Percentiles rank a stretch among this genome's conserved stretches.
Conservation (phyloP, 2,797 vertebrate genomes). For the Holocentrus rufus region DNA sequence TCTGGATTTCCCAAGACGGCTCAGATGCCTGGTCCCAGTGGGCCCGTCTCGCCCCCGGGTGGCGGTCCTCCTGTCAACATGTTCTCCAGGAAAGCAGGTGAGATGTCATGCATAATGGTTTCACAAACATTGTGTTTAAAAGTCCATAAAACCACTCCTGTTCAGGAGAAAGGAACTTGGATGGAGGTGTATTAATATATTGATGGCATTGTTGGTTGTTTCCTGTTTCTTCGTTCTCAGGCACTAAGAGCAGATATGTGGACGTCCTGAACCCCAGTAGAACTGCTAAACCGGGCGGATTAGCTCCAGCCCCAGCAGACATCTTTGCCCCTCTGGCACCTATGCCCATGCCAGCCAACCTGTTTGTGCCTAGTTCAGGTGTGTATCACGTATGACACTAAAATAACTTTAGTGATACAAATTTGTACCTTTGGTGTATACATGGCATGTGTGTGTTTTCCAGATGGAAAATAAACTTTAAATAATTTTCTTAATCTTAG, state of each 20-base stretch:
- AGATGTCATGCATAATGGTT: constrained; percentile 28
- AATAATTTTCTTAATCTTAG: not conserved
- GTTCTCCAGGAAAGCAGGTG: constrained; percentile 97
- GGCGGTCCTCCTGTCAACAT: constrained; percentile 87
- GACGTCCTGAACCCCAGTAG: constrained; percentile 91
- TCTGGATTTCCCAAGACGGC: constrained; percentile 84
- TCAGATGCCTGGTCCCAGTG: constrained; percentile 70
- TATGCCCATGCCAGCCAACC: constrained; percentile 89
- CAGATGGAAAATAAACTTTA: not conserved
- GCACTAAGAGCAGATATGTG: constrained; percentile 90
- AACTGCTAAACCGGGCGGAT: constrained; percentile 73
- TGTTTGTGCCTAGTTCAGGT: constrained; percentile 86
- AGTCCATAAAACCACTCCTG: not conserved
- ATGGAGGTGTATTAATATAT: not conserved
- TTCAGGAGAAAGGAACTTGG: too few species aligned
- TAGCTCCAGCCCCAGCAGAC: constrained; percentile 83
- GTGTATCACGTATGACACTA: not conserved
- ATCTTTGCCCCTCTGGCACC: constrained; percentile 94
- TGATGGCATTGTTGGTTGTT: not conserved
- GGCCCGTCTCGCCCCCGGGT: constrained; percentile 72
- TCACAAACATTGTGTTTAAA: not conserved
- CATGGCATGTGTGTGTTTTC: not conserved
- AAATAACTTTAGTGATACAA: not conserved
- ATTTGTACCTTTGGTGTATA: not conserved
- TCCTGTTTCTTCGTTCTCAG: constrained; percentile 53